Evolutionary conservation across 30 jellyfish, hydroid and myxozoan genomes (phyloP), one percentile per base, ranked within the genome.

Genomic region (Aurelia aurita): DNA sequence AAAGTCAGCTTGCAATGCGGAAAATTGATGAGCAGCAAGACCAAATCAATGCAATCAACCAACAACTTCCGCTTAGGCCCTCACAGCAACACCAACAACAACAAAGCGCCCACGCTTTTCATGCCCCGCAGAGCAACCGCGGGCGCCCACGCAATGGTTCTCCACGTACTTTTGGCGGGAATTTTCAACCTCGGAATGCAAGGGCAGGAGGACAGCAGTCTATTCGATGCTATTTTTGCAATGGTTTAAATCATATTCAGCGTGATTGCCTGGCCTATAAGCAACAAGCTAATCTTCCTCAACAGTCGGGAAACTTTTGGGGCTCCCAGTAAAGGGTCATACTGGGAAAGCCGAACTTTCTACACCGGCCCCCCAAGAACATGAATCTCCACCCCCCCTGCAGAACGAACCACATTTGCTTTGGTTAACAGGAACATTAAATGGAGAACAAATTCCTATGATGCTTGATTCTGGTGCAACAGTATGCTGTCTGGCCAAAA

Each of bases 281-380:
- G 60, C 80, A 68, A 68, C 60, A 68, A 68, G 74, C 74, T 14
- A 20, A 63, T 63, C 46, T 32, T 29, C 60, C 58, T 23, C 46
- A 68, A 61, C 60, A 68, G 80, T 27, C 60, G 80, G 60, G 28
- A 68, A 68, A 20, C 58, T 68, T 68, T 54, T 47, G 59, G 85
- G 85, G 85, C 85, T 28, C 85, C 57, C 39, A 72, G 85, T 35
- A 31, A 54, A 13, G 85, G 85, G 77, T 72, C 82, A 34, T 34
- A 34, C 46, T 34, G 46, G 46, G 46, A 34, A 7, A 34, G 46
- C 46, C 46, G 46, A 34, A 0, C 4, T 34, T 0, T 10, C 46
- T 34, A 0, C 46, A 34, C 46, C 2, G 46, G 7, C 6, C 46
- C 46, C 46, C 46, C 46, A 34, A 34, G 46, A 34, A 0, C 46